A percentile compares a stretch with the other conserved stretches of the same genome.
phyloP scores from a whole-genome alignment of 2,888 invertebrate species.

The Lysandra bellargus region DNA sequence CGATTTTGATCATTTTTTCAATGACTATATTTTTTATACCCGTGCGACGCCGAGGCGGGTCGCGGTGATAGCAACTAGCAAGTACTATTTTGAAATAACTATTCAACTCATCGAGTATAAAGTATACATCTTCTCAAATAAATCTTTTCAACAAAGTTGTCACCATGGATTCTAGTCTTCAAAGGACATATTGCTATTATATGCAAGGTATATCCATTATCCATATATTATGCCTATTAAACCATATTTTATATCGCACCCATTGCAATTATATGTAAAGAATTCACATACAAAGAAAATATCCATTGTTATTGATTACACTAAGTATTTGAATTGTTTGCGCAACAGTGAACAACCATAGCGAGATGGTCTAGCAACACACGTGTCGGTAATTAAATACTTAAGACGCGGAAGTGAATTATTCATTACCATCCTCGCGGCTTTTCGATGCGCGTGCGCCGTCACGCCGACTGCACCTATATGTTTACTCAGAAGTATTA shows the following conservation, averaged over 20 bases:
- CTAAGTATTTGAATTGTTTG: slow-evolving; percentile 6
- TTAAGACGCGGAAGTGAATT: slow-evolving; percentile 65
- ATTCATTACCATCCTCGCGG: slow-evolving; percentile 73
- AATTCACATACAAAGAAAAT: background rate
- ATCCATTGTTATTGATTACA: background rate
- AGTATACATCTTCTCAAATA: background rate
- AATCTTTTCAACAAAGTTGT: background rate
- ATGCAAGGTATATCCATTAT: background rate
- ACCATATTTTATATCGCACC: background rate
- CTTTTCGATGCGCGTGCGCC: slow-evolving; percentile 63
- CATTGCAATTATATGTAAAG: slow-evolving; percentile 9
- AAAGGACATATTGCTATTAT: background rate
- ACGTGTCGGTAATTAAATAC: slow-evolving; percentile 55
- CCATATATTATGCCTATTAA: background rate
- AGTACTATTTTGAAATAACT: background rate
- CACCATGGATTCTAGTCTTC: background rate
- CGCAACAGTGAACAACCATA: slow-evolving; percentile 1
- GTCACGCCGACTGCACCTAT: slow-evolving; percentile 61
- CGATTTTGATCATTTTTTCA: no score
- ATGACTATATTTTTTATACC: no score
- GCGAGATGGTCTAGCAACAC: slow-evolving; percentile 47
- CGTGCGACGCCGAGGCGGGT: no score
- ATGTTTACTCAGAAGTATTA: slow-evolving; percentile 46
- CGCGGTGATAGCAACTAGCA: background rate
- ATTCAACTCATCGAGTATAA: background rate